phyloP scores from a whole-genome alignment of 2,113 vertebrate genomes.

The Mystacornis crossleyi region DNA sequence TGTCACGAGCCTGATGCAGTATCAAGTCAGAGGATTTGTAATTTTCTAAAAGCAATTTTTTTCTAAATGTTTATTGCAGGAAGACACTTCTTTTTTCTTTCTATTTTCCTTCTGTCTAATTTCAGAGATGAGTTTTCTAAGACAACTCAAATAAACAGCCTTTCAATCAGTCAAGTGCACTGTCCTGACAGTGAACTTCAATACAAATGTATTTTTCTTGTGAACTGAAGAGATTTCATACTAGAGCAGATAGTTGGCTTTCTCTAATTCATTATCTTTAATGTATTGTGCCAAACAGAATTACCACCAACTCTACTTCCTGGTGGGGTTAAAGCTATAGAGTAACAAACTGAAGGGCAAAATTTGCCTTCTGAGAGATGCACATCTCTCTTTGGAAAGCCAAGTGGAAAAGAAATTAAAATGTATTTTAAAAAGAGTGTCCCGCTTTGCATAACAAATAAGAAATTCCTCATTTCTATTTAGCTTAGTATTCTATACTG shows the following conservation, averaged over 20 bases:
- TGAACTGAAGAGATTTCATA: conserved; percentile 13
- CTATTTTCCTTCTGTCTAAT: conserved; percentile 56
- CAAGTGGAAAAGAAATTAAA: conserved; percentile 23
- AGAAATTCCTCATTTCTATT: background rate
- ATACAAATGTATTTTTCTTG: conserved; percentile 13
- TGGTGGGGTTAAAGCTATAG: background rate
- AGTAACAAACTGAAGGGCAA: conserved; percentile 12
- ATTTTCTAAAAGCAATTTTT: conserved; percentile 71
- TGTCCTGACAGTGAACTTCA: conserved; percentile 47
- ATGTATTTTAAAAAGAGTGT: background rate
- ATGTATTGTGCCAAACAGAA: conserved; percentile 35
- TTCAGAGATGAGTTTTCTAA: conserved; percentile 61
- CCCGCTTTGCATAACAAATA: conserved; percentile 7
- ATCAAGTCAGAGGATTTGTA: conserved; percentile 69
- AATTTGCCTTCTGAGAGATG: conserved; percentile 4
- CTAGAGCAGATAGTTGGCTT: background rate
- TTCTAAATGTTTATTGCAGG: conserved; percentile 72
- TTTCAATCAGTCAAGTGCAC: conserved; percentile 58
- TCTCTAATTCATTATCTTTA: conserved; percentile 39
- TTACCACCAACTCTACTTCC: background rate
- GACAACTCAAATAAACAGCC: conserved; percentile 57
- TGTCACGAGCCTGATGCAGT: conserved; percentile 71
- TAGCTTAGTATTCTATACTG: background rate
- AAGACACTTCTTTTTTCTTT: conserved; percentile 52
- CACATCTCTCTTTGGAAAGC: background rate